phyloP scores from a whole-genome alignment of 2,113 vertebrate species.

The Atractosteus spatula region DNA sequence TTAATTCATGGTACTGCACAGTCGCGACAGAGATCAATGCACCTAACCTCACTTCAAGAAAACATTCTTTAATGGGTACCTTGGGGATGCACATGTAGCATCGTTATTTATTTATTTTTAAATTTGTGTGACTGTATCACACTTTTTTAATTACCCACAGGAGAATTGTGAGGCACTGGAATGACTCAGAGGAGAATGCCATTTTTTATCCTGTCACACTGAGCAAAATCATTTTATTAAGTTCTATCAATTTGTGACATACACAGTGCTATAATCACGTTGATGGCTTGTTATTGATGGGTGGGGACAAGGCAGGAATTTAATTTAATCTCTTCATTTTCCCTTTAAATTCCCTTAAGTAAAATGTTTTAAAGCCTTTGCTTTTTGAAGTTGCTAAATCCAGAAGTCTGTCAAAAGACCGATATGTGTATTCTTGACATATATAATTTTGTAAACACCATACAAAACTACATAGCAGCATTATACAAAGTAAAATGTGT shows the following conservation, averaged over 20 bases:
- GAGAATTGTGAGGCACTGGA: constrained; percentile 57
- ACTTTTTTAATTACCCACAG: constrained; percentile 73
- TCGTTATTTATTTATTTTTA: constrained; percentile 62
- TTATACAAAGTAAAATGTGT: no score
- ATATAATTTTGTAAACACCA: no score
- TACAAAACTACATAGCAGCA: no score
- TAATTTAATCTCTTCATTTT: constrained; percentile 12
- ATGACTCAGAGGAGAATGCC: constrained; percentile 46
- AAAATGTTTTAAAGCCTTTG: background rate
- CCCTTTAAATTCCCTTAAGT: background rate
- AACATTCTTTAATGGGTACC: constrained; percentile 77
- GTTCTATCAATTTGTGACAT: constrained; percentile 45
- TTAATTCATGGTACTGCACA: constrained; percentile 61
- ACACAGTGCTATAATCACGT: constrained; percentile 26
- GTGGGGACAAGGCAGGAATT: constrained; percentile 22
- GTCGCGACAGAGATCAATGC: constrained; percentile 76
- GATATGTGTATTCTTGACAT: background rate
- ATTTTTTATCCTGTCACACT: constrained; percentile 55
- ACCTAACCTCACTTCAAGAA: constrained; percentile 75
- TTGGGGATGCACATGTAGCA: constrained; percentile 51
- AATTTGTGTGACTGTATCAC: constrained; percentile 58
- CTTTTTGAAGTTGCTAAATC: background rate
- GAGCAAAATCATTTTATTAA: constrained; percentile 53
- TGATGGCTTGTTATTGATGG: constrained; percentile 34
- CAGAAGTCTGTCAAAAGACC: constrained; percentile 1